Evolutionary conservation across 37 sponge, comb jelly and placozoan species (phyloP), one percentile per base, ranked within the genome.

Genomic region (Oopsacas minuta): DNA sequence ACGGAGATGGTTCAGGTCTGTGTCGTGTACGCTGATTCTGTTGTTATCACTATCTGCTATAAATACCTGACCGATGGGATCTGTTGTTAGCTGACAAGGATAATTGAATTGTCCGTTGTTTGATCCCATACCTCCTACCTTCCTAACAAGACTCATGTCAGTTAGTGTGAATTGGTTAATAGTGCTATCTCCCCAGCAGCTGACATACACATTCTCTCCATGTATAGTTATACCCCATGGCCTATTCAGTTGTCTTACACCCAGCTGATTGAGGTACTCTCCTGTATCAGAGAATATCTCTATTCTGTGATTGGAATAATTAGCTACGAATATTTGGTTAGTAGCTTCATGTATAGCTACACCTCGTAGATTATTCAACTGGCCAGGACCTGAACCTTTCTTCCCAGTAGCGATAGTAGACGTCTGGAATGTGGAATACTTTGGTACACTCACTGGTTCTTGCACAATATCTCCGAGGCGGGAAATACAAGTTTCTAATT

Each of bases 11-110:
- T 61, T 61, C 1, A 61, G 75, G 20, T 61, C 75, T 25, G 75
- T 61, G 75, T 61, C 75, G 75, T 32, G 22, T n/a, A 61, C 75
- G 28, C 28, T 32, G 75, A 61, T 61, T 61, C 75, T 61, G 75
- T 61, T 61, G 30, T 61, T 61, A 61, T 12, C 28, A 12, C 30
- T 3, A 25, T 61, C 75, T 25, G 75, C 75, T 20, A 61, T 61
- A 61, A 25, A 61, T 12, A 61, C 20, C 28, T 61, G 20, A 3
- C 30, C 75, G 28, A 32, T 61, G 20, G 75, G 75, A 10, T n/a
- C 75, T 61, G 20, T 61, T 10, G 20, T n/a, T 61, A 61, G 75
- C 75, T 61, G 75, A 32, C 22, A 32, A 12, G 75, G 75, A n/a
- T 25, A 12, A 20, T 25, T 5, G 30, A 61, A 61, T 61, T 61